These are phyloP conservation scores for Clytia hemisphaerica DNA, from an alignment of 30 jellyfish, hydroid and myxozoan species.

Conservation along the genomic window DNA sequence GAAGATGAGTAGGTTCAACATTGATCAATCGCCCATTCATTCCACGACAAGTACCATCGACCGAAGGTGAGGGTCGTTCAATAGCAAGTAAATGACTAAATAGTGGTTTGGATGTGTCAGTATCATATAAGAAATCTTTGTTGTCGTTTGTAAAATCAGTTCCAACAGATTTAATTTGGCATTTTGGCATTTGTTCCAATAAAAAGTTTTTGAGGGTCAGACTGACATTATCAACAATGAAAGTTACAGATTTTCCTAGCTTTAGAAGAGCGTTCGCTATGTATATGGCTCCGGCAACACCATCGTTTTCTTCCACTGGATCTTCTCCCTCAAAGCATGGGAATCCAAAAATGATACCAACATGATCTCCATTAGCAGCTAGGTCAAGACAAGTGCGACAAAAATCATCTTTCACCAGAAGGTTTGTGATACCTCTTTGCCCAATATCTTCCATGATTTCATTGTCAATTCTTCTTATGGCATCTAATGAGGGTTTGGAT, in stretches of 20 bases:
- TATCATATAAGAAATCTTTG: conserved; percentile 37
- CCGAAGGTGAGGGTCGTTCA: conserved; percentile 64
- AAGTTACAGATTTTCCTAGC: conserved; percentile 53
- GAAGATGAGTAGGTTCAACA: conserved; percentile 66
- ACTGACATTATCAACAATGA: conserved; percentile 48
- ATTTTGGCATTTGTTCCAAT: neutral
- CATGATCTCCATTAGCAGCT: conserved; percentile 57
- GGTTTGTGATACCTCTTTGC: conserved; percentile 39
- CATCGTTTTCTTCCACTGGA: conserved; percentile 82
- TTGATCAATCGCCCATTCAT: conserved; percentile 50
- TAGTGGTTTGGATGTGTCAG: conserved; percentile 31
- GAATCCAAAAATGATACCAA: conserved; percentile 63
- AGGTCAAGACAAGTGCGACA: conserved; percentile 57
- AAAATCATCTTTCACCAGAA: conserved; percentile 41
- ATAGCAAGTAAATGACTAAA: conserved; percentile 76
- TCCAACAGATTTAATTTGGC: neutral
- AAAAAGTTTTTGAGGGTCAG: neutral
- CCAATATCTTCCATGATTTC: conserved; percentile 58
- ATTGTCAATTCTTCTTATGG: conserved; percentile 27
- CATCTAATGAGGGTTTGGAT: neutral
- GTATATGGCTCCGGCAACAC: conserved; percentile 73
- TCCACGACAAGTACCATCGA: conserved; percentile 41
- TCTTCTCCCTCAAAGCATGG: conserved; percentile 42
- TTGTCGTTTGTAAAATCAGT: neutral
- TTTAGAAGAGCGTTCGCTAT: conserved; percentile 74